phyloP scores from a whole-genome alignment of 2,113 vertebrate species.

The Rhabdomys dilectus region DNA sequence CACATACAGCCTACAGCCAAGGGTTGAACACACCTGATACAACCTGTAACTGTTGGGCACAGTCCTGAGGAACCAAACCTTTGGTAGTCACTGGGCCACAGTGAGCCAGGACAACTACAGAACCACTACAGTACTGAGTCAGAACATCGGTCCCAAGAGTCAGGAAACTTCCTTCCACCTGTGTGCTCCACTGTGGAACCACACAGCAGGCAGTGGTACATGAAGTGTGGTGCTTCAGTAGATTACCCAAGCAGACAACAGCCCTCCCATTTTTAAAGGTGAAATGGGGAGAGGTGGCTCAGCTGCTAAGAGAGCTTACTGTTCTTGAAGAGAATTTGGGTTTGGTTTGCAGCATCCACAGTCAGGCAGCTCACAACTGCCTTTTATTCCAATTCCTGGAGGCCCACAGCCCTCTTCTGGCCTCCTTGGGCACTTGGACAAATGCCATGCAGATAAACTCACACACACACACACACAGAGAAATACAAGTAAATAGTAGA shows the following conservation, averaged over 20 bases:
- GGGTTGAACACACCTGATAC: neutral
- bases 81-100: neutral
- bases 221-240: accelerated
- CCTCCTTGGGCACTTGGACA: neutral
- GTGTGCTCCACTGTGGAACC: neutral
- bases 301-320: neutral
- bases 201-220: neutral
- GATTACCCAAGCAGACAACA: neutral
- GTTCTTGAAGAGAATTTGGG: neutral
- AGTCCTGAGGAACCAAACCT: neutral
- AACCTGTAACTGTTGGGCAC: neutral
- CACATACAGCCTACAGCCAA: neutral
- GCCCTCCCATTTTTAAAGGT: neutral
- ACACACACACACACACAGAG: neutral
- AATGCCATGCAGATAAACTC: neutral
- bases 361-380: neutral
- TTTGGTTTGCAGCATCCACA: neutral
- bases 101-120: neutral
- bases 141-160: neutral
- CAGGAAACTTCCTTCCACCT: neutral
- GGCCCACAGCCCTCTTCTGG: neutral
- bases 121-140: neutral
- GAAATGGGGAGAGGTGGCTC: neutral
- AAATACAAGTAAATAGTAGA: neutral
- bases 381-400: neutral